A percentile compares a stretch with the other conserved stretches of the same genome.
These are phyloP conservation scores for Takifugu flavidus DNA, from an alignment of 2,113 vertebrate species.

Conservation along the genomic window DNA sequence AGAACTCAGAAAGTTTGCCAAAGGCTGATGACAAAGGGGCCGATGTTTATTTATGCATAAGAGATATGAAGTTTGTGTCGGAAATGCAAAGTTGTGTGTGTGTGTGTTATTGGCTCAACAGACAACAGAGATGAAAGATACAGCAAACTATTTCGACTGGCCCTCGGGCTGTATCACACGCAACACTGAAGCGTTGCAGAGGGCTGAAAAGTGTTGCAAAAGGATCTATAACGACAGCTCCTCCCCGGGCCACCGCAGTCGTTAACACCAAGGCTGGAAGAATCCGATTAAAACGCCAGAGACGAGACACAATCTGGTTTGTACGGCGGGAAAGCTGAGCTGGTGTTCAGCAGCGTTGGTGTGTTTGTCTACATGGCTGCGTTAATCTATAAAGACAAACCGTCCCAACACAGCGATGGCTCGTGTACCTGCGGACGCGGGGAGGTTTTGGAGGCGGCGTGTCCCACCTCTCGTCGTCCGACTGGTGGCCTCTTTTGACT, in stretches of 20 bases:
- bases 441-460: conserved; percentile 95
- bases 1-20: not conserved
- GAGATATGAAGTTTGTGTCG: conserved; percentile 2
- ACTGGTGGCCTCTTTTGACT: conserved; percentile 78
- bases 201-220: conserved; percentile 49
- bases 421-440: conserved; percentile 85
- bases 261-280: not conserved
- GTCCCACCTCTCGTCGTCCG: conserved; percentile 85
- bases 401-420: not conserved
- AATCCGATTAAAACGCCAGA: too few species aligned
- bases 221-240: conserved; percentile 35
- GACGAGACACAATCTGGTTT: too few species aligned
- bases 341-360: too few species aligned
- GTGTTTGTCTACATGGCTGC: too few species aligned
- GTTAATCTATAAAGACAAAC: too few species aligned
- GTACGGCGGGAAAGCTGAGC: too few species aligned
- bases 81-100: conserved; percentile 1
- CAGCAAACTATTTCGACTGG: conserved; percentile 5
- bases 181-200: conserved; percentile 16
- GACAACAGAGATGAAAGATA: conserved; percentile 11
- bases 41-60: conserved; percentile 1
- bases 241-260: conserved; percentile 22
- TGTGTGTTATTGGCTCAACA: conserved; percentile 4
- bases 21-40: too few species aligned
- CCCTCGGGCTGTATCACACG: conserved; percentile 12